Evolutionary conservation across 2,113 vertebrate genomes (phyloP).

Genomic region (Connochaetes taurinus): DNA sequence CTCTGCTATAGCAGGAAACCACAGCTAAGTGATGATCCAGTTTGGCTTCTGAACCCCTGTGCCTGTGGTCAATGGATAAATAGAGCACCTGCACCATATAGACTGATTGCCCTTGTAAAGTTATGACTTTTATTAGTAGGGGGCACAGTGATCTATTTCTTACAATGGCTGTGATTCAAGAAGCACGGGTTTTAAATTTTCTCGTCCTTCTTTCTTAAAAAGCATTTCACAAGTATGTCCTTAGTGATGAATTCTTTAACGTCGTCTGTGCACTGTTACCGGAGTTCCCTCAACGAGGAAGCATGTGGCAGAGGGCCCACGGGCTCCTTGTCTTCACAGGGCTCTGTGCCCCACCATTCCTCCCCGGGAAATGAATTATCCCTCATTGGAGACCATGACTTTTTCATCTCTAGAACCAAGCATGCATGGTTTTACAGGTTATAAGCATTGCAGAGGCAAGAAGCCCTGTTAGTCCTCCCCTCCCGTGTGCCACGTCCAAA

Average conservation of each 20-base stretch:
- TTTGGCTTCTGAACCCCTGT: neutral
- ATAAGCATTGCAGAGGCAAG: neutral
- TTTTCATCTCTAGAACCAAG: slow-evolving; percentile 6
- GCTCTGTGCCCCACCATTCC: neutral
- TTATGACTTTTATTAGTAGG: neutral
- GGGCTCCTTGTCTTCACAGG: neutral
- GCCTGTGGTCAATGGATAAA: neutral
- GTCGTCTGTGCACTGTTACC: neutral
- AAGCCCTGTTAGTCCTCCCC: neutral
- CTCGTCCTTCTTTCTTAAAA: neutral
- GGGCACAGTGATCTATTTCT: neutral
- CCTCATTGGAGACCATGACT: neutral
- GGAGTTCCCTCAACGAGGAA: neutral
- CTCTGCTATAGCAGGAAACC: neutral
- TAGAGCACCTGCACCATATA: accelerated
- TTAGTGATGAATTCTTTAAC: neutral
- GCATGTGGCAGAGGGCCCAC: neutral
- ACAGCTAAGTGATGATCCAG: neutral
- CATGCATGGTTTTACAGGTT: neutral
- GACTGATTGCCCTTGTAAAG: neutral
- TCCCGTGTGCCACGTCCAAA: neutral
- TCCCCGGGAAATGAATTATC: neutral
- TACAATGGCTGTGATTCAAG: neutral
- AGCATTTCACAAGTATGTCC: slow-evolving; percentile 7
- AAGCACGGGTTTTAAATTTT: neutral